Base-by-base conservation (phyloP, 2,888 invertebrate genomes). In the Pollenia amentaria region DNA sequence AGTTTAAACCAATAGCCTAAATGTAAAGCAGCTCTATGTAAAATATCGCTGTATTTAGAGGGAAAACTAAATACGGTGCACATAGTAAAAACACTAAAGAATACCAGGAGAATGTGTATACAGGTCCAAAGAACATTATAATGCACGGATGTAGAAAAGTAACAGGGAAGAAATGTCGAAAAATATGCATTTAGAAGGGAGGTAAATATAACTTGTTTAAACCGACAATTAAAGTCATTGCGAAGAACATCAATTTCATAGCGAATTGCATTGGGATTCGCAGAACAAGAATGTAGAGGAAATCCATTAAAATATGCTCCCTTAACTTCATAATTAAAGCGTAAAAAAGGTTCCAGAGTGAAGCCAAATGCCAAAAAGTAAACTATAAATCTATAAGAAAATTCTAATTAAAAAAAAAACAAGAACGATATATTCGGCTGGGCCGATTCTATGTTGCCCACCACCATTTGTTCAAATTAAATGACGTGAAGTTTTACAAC, bases 21-120 rank as follows among this genome's bases (percentile, higher is more conserved):
- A 93, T 99, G 99, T 67, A 97, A 93, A 0, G 98, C 97, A 83
- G 98, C 96, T 90, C 97, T 95, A 93, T 99, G 99, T 85, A 99
- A 94, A 48, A 97, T 96, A 94, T 99, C 99, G 91, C 97, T 96
- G 92, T 97, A 97, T 88, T 95, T 93, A 0, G 95, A 94, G 0
- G 95, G 94, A 79, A 96, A 93, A 85, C 95, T 93, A 87, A 97
- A 97, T 7, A 95, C 94, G 1, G 96, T 95, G 90, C 97, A 96
- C 90, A 98, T 96, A 3, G 96, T 96, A 91, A 97, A 97, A 88
- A 97, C 96, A 53, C 97, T 97, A 85, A 97, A 94, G 95, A 97
- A 98, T 65, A 97, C 96, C 89, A 98, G 95, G 40, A 96, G 94
- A 12, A 97, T 95, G 92, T 99, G 98, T 91, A 97, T 97, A 0